Conservation (phyloP, 2,113 vertebrate species). For the Aphyosemion australe region DNA sequence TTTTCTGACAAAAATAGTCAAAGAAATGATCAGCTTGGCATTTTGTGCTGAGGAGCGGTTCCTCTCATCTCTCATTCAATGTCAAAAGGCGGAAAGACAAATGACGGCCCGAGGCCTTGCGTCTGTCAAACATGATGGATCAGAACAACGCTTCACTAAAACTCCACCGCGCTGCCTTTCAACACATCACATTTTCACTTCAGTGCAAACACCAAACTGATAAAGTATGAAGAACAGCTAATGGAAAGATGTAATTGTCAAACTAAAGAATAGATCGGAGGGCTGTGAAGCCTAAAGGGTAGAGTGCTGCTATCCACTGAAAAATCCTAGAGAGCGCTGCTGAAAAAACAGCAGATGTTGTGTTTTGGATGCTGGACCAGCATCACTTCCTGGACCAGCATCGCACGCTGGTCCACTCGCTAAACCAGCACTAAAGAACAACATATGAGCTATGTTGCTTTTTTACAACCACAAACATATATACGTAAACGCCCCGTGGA, state of each 20-base stretch:
- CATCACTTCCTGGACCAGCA: no score
- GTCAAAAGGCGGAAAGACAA: slow-evolving; percentile 64
- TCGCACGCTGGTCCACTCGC: no score
- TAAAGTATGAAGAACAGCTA: slow-evolving; percentile 66
- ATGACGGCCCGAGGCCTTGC: slow-evolving; percentile 65
- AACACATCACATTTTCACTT: slow-evolving; percentile 61
- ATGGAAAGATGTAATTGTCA: slow-evolving; percentile 72
- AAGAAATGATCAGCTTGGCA: slow-evolving; percentile 65
- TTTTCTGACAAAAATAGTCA: slow-evolving; percentile 40
- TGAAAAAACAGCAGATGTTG: no score
- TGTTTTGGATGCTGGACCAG: no score
- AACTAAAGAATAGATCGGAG: slow-evolving; percentile 70
- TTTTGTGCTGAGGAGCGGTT: slow-evolving; percentile 68
- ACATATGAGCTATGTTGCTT: no score
- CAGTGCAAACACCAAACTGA: slow-evolving; percentile 74
- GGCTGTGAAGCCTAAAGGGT: slow-evolving; percentile 57
- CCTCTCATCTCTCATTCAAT: slow-evolving; percentile 58
- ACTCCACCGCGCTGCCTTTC: slow-evolving; percentile 55
- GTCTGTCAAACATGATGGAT: slow-evolving; percentile 75
- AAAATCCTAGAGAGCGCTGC: slow-evolving; percentile 45
- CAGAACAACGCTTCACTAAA: slow-evolving; percentile 68
- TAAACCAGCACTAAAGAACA: no score
- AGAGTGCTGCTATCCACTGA: slow-evolving; percentile 45
- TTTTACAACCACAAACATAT: no score
- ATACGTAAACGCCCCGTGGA: no score